Base-by-base conservation (phyloP, 92 coral and sea anemone genomes). In the Paragorgia papillata region DNA sequence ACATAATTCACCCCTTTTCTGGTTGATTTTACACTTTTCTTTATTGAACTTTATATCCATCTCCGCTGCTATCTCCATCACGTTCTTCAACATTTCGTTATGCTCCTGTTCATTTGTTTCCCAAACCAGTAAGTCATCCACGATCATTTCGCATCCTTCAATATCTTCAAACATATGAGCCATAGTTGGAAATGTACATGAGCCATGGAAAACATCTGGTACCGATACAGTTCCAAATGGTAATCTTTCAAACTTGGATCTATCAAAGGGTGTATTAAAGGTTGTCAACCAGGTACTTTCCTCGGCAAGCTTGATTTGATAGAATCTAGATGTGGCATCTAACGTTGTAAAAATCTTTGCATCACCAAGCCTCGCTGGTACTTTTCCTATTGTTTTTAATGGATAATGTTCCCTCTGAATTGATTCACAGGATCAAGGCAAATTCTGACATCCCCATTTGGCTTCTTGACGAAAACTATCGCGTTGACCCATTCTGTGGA, bases 401-500 rank as follows among this genome's bases (percentile, higher is more conserved):
- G 43, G 40, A 30, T 62, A 62, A 27, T 31, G 39, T 28, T 30
- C 68, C 8, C 68, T 3, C 19, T 31, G 68, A 62, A 62, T 18
- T 31, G n/a, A 18, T 43, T 24, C 39, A 28, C 32, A 24, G 34
- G 66, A 60, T 60, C 66, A 7, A 62, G 2, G 22, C 68, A 62
- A 31, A 62, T 62, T 31, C 22, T 15, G 7, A 33, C 68, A 62
- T 31, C 69, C 14, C 69, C 50, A 34, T 34, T 63, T 17, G 46
- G 46, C 20, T 66, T 66, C 33, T 22, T 35, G 26, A 66, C 73
- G 34, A 66, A 29, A 3, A 66, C 56, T 26, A 66, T n/a, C n/a
- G n/a, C n/a, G n/a, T n/a, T n/a, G n/a, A n/a, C 54, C 73, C 73
- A 66, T 35, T 66, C 48, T 14, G 73, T 66, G 20, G 73, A 54